Conservation (phyloP, 2,888 invertebrate genomes). For the Pseudoips prasinana region DNA sequence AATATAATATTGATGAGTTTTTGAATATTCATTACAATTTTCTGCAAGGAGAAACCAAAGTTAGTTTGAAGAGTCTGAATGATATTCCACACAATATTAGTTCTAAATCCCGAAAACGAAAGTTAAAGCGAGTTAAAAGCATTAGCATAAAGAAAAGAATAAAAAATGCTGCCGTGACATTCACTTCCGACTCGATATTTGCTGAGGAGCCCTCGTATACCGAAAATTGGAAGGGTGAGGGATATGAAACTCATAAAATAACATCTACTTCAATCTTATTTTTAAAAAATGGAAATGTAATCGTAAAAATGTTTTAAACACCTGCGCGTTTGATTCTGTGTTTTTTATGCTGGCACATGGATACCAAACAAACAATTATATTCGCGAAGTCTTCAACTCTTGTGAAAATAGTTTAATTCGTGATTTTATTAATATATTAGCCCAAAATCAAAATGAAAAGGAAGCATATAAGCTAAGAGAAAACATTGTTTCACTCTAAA, state of each 20-base stretch:
- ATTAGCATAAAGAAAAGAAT: slow-evolving; percentile 11
- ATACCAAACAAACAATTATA: slow-evolving; percentile 13
- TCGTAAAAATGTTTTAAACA: slow-evolving; percentile 13
- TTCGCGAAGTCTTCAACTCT: slow-evolving; percentile 8
- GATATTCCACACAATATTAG: slow-evolving; percentile 10
- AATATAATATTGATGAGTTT: slow-evolving; percentile 3
- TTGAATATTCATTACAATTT: slow-evolving; percentile 4
- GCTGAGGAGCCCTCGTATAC: slow-evolving; percentile 14
- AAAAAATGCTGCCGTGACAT: slow-evolving; percentile 11
- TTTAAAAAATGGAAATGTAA: slow-evolving; percentile 12
- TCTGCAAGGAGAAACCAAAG: slow-evolving; percentile 3
- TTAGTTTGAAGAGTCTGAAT: slow-evolving; percentile 4
- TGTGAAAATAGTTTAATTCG: slow-evolving; percentile 10
- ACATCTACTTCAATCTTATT: slow-evolving; percentile 13
- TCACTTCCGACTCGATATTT: slow-evolving; percentile 14
- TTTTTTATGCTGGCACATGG: slow-evolving; percentile 13
- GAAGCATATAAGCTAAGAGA: slow-evolving; percentile 12
- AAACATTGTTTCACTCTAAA: slow-evolving; percentile 7
- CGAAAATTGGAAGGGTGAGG: slow-evolving; percentile 14
- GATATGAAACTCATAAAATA: slow-evolving; percentile 12
- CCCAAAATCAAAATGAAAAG: slow-evolving; percentile 11
- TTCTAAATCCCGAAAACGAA: slow-evolving; percentile 13
- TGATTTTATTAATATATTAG: slow-evolving; percentile 13
- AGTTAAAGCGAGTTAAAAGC: slow-evolving; percentile 11
- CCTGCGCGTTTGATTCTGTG: slow-evolving; percentile 13